Evolutionary conservation across 2,113 vertebrate genomes (phyloP).

Genomic region (Mus musculus): GRCm39 chr1:69160501-69161000

Average conservation of each 20-base stretch:
- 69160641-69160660: no score
- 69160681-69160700: background rate
- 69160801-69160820: no score
- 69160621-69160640: background rate
- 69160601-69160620: background rate
- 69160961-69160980: background rate
- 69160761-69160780: no score
- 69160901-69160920: no score
- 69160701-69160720: background rate
- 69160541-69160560: background rate
- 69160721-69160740: background rate
- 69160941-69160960: no score
- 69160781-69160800: no score
- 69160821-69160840: no score
- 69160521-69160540: background rate
- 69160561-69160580: background rate
- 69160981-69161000: background rate
- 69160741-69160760: no score
- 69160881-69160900: no score
- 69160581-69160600: background rate
- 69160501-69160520: background rate
- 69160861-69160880: no score
- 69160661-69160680: constrained; percentile 33
- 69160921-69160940: no score
- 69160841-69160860: no score